Base-by-base conservation (phyloP, 2,888 invertebrate genomes). In the Seladonia tumulorum region DNA sequence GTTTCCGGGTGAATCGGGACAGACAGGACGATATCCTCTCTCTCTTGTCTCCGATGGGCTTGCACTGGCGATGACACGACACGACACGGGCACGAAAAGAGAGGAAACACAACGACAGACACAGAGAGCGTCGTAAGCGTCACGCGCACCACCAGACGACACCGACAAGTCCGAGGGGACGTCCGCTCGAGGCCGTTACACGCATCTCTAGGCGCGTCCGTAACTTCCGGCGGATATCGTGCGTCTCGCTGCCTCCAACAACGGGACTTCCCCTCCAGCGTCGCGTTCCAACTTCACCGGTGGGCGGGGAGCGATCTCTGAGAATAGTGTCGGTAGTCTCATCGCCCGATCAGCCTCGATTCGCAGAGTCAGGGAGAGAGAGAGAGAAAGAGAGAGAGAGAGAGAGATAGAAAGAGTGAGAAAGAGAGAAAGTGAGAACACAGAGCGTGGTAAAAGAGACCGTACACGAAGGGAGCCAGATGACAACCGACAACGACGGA, bases 151-250 rank as follows among this genome's bases (percentile, higher is more conserved):
- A 18, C 14, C 77, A 73, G 22, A 49, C 49, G 39, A 70, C 53
- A 53, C 77, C 49, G 47, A n/a, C 49, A 16, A 45, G 35, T 70
- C 12, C 68, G 68, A 77, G 39, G 49, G 76, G 39, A 39, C 63
- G 68, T 49, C n/a, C 77, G 77, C 39, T 77, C 76, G 71, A 71
- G 45, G 22, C 22, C 47, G 77, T 49, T 57, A 39, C 53, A 68
- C n/a, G 72, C 22, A 68, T 82, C 35, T 83, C 42, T 77, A 35
- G 63, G 84, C 39, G 68, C 78, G 49, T 29, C 63, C 83, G 75
- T 60, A 29, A 83, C 83, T 82, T 72, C 83, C 70, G 70, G 70
- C 83, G 76, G 77, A 74, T 45, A 72, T 74, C 74, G 45, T 63
- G 63, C 29, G 49, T 25, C 35, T 73, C 73, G 73, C 29, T 74